A percentile compares a stretch with the other conserved stretches of the same genome.
Evolutionary conservation across 2,888 invertebrate genomes (phyloP).

Genomic region (Agrotis ipsilon): DNA sequence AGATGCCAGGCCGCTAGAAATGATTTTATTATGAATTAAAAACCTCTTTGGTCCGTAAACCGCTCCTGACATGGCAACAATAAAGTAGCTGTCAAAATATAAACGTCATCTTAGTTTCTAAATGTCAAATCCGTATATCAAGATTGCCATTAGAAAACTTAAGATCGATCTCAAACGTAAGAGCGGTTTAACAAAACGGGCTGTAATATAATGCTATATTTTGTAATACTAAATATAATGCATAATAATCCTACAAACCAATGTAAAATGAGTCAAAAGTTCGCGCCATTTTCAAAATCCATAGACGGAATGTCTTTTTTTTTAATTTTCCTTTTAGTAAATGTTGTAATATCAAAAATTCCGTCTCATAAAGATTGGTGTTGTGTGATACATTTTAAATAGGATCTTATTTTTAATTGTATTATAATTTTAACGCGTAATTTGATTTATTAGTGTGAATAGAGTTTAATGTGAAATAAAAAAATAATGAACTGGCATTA

Average conservation of each 20-base stretch:
- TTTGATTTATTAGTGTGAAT: slow-evolving; percentile 45
- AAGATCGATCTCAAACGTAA: slow-evolving; percentile 28
- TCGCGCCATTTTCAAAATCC: slow-evolving; percentile 20
- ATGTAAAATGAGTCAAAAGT: slow-evolving; percentile 14
- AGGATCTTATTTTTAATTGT: slow-evolving; percentile 57
- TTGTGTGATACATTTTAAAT: slow-evolving; percentile 63
- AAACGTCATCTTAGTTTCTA: slow-evolving; percentile 9
- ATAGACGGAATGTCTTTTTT: neutral
- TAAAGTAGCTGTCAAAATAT: slow-evolving; percentile 22
- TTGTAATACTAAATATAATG: slow-evolving; percentile 25
- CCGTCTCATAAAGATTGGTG: slow-evolving; percentile 55
- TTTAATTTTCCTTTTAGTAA: slow-evolving; percentile 10
- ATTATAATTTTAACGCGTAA: slow-evolving; percentile 49
- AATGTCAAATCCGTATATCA: slow-evolving; percentile 14
- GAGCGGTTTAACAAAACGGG: slow-evolving; percentile 32
- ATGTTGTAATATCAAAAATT: slow-evolving; percentile 44
- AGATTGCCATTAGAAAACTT: slow-evolving; percentile 8
- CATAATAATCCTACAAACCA: slow-evolving; percentile 37
- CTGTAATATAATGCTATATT: slow-evolving; percentile 6
- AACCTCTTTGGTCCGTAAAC: slow-evolving; percentile 29
- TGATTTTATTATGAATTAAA: slow-evolving; percentile 14
- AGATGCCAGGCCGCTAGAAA: slow-evolving; percentile 49
- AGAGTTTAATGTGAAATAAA: slow-evolving; percentile 22
- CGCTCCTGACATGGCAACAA: slow-evolving; percentile 16
- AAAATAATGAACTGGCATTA: slow-evolving; percentile 20